phyloP scores from a whole-genome alignment of 2,888 invertebrate genomes.

The Toxonevra muliebris region DNA sequence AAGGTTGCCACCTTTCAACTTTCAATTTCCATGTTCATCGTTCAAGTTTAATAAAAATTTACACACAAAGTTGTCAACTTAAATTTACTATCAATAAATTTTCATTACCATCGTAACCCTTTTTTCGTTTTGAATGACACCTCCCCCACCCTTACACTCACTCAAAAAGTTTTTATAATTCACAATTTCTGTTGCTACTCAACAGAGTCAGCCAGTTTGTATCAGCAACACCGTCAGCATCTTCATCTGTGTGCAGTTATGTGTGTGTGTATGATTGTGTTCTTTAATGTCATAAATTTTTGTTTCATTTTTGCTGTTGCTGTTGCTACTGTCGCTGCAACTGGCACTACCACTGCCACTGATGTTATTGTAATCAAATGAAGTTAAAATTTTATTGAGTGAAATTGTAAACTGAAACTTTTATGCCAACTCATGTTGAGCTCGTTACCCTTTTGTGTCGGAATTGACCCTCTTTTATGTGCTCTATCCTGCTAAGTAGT shows the following conservation, averaged over 20 bases:
- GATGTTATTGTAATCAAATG: conserved; percentile 40
- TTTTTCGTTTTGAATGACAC: conserved; percentile 25
- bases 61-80: conserved; percentile 44
- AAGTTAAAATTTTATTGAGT: conserved; percentile 55
- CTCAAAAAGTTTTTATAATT: not conserved
- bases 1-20: no score
- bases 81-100: conserved; percentile 62
- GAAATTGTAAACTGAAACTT: conserved; percentile 53
- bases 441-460: conserved; percentile 55
- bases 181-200: not conserved
- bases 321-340: not conserved
- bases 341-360: not conserved
- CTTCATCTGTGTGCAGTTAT: not conserved
- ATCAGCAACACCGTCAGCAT: not conserved
- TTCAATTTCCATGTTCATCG: no score
- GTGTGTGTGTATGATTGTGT: no score
- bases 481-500: conserved; percentile 16
- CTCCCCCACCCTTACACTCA: not conserved
- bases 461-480: conserved; percentile 32
- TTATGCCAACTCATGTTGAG: conserved; percentile 59
- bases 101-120: conserved; percentile 57
- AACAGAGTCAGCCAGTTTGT: not conserved
- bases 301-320: not conserved
- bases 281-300: conserved; percentile 10
- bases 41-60: not conserved